A percentile compares a stretch with the other conserved stretches of the same genome.
Conservation (phyloP, 2,888 invertebrate genomes). For the Tridacna crocea region DNA sequence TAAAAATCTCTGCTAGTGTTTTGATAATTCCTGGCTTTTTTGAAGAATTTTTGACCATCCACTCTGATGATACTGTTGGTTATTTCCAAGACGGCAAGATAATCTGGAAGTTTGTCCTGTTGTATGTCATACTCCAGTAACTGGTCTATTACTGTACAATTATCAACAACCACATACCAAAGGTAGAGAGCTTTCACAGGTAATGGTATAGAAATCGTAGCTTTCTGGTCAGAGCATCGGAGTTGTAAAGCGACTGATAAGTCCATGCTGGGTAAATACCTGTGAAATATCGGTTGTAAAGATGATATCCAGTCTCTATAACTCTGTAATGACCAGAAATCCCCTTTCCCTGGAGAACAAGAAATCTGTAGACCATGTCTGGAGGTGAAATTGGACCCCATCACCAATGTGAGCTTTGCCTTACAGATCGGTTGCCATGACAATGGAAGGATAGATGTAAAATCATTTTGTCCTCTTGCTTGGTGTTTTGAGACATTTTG, state of each 20-base stretch:
- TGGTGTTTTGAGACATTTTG: too few relatives aligned
- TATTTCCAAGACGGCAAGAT: conserved; percentile 41
- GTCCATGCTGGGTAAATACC: conserved; percentile 23
- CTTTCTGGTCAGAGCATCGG: conserved; percentile 35
- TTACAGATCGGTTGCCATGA: conserved; percentile 49
- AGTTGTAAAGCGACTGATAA: conserved; percentile 47
- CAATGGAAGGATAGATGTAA: conserved; percentile 24
- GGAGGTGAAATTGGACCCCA: conserved; percentile 54
- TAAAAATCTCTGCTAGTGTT: conserved; percentile 46
- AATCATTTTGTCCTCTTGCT: background rate
- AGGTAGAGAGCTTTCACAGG: conserved; percentile 52
- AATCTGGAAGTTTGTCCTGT: conserved; percentile 22
- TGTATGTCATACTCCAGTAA: conserved; percentile 43
- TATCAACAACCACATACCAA: conserved; percentile 47
- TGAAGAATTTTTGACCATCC: conserved; percentile 25
- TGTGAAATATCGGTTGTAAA: conserved; percentile 27
- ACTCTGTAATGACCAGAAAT: conserved; percentile 49
- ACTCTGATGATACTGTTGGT: conserved; percentile 29
- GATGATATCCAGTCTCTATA: conserved; percentile 53
- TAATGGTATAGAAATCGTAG: conserved; percentile 51
- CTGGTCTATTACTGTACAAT: conserved; percentile 48
- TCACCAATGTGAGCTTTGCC: conserved; percentile 29
- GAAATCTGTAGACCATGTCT: conserved; percentile 39
- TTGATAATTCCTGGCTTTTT: conserved; percentile 26
- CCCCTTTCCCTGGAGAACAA: conserved; percentile 38